Evolutionary conservation across 92 coral and sea anemone species (phyloP).

Genomic region (Epizoanthus fatuus): DNA sequence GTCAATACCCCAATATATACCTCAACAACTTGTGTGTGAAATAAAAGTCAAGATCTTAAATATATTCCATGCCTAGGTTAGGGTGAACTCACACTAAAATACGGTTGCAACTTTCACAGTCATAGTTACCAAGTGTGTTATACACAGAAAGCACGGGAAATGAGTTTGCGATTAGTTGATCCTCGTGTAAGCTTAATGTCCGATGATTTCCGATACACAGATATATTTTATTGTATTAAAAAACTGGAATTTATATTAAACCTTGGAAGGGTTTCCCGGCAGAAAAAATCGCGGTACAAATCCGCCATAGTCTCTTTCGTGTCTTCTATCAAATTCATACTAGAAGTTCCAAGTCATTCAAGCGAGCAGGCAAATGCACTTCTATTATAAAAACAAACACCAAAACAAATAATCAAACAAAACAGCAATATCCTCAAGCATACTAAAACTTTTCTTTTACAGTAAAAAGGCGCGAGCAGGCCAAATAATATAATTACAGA

Average conservation of each 20-base stretch:
- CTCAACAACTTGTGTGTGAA: neutral
- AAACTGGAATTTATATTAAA: neutral
- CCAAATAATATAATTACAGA: neutral
- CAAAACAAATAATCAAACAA: conserved; percentile 1
- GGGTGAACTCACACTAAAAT: neutral
- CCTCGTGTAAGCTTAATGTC: neutral
- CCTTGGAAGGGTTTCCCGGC: conserved; percentile 16
- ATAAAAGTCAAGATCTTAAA: neutral
- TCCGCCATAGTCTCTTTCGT: conserved; percentile 18
- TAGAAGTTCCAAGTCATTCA: conserved; percentile 18
- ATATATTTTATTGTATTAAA: conserved; percentile 13
- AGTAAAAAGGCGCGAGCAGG: conserved; percentile 4
- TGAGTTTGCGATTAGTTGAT: conserved; percentile 24
- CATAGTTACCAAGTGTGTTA: neutral
- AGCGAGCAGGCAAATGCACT: conserved; percentile 9
- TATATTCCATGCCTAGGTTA: neutral
- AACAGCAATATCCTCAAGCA: conserved; percentile 21
- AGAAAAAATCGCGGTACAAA: conserved; percentile 19
- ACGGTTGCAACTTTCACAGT: neutral
- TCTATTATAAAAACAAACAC: conserved; percentile 16
- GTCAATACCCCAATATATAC: neutral
- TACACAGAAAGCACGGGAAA: neutral
- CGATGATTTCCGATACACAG: conserved; percentile 13
- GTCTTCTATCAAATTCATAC: conserved; percentile 8
- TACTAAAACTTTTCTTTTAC: neutral